These are phyloP conservation scores for Holothuria scabra DNA, from an alignment of 53 echinoderm and acorn worm genomes.

Conservation along the genomic window DNA sequence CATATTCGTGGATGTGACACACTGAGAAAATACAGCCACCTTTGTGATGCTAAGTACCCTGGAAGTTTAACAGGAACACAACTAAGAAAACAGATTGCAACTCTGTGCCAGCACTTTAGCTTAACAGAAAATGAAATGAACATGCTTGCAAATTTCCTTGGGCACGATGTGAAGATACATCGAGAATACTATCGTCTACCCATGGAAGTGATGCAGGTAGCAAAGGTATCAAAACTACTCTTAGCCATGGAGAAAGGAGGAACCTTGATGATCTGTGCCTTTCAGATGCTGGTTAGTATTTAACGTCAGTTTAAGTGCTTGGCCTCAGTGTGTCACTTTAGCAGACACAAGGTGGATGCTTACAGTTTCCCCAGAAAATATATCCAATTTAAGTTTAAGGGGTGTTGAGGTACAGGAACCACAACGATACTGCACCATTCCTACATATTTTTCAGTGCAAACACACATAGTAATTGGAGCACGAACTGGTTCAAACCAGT, in stretches of 20 bases:
- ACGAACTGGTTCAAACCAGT: too few species aligned
- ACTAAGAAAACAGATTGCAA: slow-evolving; percentile 48
- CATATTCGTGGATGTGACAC: slow-evolving; percentile 18
- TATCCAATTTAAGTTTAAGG: too few species aligned
- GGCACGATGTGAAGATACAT: slow-evolving; percentile 54
- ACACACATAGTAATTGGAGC: too few species aligned
- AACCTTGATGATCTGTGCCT: slow-evolving; percentile 49
- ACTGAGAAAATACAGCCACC: slow-evolving; percentile 53
- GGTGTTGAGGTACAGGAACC: too few species aligned
- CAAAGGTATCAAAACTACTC: slow-evolving; percentile 56
- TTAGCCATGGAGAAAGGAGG: slow-evolving; percentile 59
- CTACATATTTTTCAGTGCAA: too few species aligned
- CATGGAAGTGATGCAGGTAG: slow-evolving; percentile 43
- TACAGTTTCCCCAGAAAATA: too few species aligned
- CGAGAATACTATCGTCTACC: slow-evolving; percentile 54
- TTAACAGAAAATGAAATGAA: slow-evolving; percentile 58
- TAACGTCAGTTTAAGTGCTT: too few species aligned
- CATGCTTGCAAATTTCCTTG: slow-evolving; percentile 58
- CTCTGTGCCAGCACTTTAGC: slow-evolving; percentile 40
- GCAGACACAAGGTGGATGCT: too few species aligned
- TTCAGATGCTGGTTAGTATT: slow-evolving; percentile 39
- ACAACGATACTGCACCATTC: too few species aligned
- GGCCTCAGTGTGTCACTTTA: too few species aligned
- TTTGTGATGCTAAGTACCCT: slow-evolving; percentile 52
- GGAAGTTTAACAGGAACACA: slow-evolving; percentile 44